Percentiles rank a stretch among this genome's conserved stretches.
Conservation (phyloP, 2,797 vertebrate species). For the Acestrorhynchus altus region DNA sequence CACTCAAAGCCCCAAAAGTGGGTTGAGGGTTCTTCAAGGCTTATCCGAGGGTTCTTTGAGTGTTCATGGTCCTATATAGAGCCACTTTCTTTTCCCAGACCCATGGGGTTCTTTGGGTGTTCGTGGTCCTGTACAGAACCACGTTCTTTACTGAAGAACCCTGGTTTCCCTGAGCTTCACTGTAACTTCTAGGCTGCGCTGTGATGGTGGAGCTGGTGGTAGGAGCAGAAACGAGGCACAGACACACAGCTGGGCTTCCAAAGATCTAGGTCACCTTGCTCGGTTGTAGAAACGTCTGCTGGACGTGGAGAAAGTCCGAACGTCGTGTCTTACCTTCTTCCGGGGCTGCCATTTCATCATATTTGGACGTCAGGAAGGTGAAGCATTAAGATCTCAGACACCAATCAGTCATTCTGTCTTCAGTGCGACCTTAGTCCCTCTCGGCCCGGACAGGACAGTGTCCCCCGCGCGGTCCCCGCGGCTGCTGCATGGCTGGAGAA, state of each 20-base stretch:
- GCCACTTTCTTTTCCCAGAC: too few relatives aligned
- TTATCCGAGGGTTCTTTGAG: too few relatives aligned
- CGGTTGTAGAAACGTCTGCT: not conserved
- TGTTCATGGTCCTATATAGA: too few relatives aligned
- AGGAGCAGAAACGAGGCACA: not conserved
- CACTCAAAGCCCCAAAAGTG: too few relatives aligned
- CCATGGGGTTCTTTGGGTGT: too few relatives aligned
- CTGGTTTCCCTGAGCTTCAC: too few relatives aligned
- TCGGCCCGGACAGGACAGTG: not conserved
- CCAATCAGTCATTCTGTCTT: constrained; percentile 3
- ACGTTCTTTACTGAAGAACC: too few relatives aligned
- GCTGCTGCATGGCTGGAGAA: not conserved
- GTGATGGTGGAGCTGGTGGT: not conserved
- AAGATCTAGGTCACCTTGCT: constrained; percentile 22
- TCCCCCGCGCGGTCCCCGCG: too few relatives aligned
- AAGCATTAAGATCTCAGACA: constrained; percentile 71
- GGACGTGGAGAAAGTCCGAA: too few relatives aligned
- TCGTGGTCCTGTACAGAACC: too few relatives aligned
- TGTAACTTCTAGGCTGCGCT: not conserved
- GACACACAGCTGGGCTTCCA: not conserved
- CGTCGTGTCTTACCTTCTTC: constrained; percentile 80
- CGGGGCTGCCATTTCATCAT: constrained; percentile 93
- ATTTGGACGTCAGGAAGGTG: constrained; percentile 80
- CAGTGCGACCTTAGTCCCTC: constrained; percentile 19
- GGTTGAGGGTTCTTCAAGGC: too few relatives aligned